Evolutionary conservation across 2,888 invertebrate species (phyloP).

Genomic region (Melikaiella ostensackeni): DNA sequence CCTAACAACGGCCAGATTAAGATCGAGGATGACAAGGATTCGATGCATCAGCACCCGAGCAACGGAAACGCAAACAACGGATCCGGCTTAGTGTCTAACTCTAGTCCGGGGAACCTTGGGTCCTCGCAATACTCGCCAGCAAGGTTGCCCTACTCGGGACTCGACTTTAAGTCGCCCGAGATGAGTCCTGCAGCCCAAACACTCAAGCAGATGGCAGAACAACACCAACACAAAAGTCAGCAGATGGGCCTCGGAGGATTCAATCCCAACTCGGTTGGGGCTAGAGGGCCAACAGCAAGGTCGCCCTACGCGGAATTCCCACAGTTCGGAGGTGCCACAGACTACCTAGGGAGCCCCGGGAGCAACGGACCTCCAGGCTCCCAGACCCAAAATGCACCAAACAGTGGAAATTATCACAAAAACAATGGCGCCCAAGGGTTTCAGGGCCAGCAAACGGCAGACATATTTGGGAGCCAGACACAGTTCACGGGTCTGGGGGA

Average conservation of each 20-base stretch:
- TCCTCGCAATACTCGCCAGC: constrained; percentile 79
- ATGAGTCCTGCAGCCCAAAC: constrained; percentile 96
- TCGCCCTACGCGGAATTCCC: constrained; percentile 82
- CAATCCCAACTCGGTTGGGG: constrained; percentile 76
- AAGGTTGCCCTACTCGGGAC: constrained; percentile 78
- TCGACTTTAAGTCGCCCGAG: constrained; percentile 80
- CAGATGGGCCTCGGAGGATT: constrained; percentile 81
- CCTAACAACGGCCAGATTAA: constrained; percentile 73
- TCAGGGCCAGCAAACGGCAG: constrained; percentile 60
- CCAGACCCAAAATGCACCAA: constrained; percentile 65
- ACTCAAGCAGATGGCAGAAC: constrained; percentile 97
- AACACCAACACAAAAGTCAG: constrained; percentile 92
- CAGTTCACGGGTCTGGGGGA: constrained; percentile 67
- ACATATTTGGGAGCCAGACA: constrained; percentile 68
- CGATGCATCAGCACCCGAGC: constrained; percentile 67
- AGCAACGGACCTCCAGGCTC: constrained; percentile 65
- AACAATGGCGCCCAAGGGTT: constrained; percentile 62
- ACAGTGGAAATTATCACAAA: constrained; percentile 71
- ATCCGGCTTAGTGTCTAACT: constrained; percentile 62
- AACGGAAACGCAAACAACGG: constrained; percentile 60
- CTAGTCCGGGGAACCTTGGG: constrained; percentile 75
- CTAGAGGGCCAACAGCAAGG: constrained; percentile 74
- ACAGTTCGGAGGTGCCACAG: constrained; percentile 79
- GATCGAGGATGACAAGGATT: constrained; percentile 74
- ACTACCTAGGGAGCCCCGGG: constrained; percentile 78